These are phyloP conservation scores for Martes martes DNA, from an alignment of 2,113 vertebrate species.

Conservation along the genomic window DNA sequence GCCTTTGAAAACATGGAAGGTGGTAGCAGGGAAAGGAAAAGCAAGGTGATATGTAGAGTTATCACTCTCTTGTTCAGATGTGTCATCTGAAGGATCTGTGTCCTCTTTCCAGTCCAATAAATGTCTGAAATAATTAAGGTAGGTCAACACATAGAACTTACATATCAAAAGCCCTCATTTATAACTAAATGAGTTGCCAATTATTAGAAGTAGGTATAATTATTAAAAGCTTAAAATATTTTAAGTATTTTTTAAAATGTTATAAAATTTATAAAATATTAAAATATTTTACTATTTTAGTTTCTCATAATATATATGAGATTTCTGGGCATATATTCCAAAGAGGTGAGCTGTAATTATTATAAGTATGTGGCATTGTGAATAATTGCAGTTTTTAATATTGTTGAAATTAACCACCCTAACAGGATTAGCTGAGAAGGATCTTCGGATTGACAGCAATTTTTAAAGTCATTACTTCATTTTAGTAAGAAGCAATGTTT, in stretches of 20 bases:
- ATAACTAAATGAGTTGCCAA: background rate
- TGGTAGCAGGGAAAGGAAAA: background rate
- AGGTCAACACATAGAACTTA: background rate
- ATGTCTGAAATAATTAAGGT: background rate
- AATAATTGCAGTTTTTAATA: conserved; percentile 15
- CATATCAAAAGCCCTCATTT: background rate
- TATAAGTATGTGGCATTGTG: background rate
- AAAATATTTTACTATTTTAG: background rate
- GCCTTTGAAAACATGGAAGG: background rate
- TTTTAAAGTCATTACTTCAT: conserved; percentile 48
- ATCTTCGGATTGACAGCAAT: background rate
- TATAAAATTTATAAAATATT: background rate
- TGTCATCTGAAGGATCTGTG: background rate
- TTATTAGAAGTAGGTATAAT: background rate
- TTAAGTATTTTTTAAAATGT: background rate
- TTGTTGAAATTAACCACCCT: conserved; percentile 1
- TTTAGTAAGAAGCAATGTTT: conserved; percentile 35
- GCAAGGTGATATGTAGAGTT: background rate
- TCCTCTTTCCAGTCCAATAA: background rate
- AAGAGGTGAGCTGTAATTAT: background rate
- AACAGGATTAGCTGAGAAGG: background rate
- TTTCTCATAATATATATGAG: background rate
- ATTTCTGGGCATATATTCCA: background rate
- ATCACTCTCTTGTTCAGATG: background rate
- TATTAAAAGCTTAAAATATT: background rate